A percentile compares a stretch with the other conserved stretches of the same genome.
Conservation (phyloP, 2,888 invertebrate species). For the Agrotis segetum region DNA sequence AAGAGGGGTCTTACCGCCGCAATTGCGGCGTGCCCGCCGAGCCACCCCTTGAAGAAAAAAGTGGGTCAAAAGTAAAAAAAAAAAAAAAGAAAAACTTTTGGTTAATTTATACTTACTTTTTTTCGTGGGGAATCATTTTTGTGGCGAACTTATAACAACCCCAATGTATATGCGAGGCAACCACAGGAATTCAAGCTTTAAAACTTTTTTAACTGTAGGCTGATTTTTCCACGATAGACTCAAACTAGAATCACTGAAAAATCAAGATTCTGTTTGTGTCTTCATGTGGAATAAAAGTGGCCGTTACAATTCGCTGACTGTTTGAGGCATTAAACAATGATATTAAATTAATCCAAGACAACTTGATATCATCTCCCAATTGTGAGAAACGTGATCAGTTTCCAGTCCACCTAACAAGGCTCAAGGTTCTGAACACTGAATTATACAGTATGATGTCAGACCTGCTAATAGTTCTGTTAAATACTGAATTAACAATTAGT, state of each 20-base stretch:
- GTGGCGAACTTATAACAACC: no score
- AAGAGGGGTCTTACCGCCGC: no score
- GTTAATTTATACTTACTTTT: no score
- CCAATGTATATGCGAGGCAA: no score
- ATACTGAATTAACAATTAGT: slow-evolving; percentile 53
- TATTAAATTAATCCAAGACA: slow-evolving; percentile 4
- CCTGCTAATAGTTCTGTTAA: slow-evolving; percentile 34
- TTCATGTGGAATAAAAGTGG: neutral
- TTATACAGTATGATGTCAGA: slow-evolving; percentile 43
- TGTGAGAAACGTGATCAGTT: slow-evolving; percentile 30
- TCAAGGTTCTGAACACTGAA: slow-evolving; percentile 41
- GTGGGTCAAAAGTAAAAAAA: no score
- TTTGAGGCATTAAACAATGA: neutral
- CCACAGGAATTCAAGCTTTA: no score
- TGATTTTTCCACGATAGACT: no score
- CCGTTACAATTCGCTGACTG: slow-evolving; percentile 8
- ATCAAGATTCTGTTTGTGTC: neutral
- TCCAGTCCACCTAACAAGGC: slow-evolving; percentile 32
- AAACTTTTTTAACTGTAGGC: neutral
- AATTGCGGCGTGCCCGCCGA: no score
- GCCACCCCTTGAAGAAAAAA: no score
- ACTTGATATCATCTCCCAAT: slow-evolving; percentile 39
- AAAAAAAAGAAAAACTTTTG: no score
- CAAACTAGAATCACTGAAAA: neutral
- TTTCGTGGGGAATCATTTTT: no score